Evolutionary conservation across 2,888 invertebrate genomes (phyloP).

Genomic region (Watsonalla binaria): DNA sequence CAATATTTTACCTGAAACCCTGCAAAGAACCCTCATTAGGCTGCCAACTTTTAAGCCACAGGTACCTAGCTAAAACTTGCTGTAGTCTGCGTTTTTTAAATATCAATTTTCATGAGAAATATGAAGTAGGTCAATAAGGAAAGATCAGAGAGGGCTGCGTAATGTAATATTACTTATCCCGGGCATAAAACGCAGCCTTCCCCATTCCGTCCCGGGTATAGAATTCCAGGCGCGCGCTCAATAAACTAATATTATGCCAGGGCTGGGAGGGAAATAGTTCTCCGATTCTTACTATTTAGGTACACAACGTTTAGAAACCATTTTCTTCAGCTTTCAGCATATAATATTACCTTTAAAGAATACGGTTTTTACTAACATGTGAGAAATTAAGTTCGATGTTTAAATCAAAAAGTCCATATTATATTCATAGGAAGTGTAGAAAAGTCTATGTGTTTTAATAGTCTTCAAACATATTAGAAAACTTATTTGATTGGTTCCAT

Average conservation of each 20-base stretch:
- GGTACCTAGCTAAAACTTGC: not conserved
- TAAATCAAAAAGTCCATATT: too few relatives aligned
- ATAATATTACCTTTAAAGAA: too few relatives aligned
- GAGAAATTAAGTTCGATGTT: too few relatives aligned
- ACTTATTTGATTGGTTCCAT: too few relatives aligned
- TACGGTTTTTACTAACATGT: too few relatives aligned
- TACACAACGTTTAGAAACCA: not conserved
- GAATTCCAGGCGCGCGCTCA: not conserved
- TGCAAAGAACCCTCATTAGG: not conserved
- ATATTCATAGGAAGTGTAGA: too few relatives aligned
- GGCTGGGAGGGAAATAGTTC: not conserved
- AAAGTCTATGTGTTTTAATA: too few relatives aligned
- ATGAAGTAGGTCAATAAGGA: not conserved
- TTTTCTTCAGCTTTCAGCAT: too few relatives aligned
- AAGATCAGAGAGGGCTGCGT: not conserved
- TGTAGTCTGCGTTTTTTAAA: too few relatives aligned
- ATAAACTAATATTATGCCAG: not conserved
- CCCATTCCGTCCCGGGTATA: not conserved
- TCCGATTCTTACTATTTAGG: not conserved
- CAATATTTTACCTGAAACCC: conserved; percentile 1
- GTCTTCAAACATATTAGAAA: too few relatives aligned
- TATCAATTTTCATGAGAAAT: not conserved
- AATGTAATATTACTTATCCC: not conserved
- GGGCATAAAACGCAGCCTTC: not conserved
- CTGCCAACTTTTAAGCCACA: not conserved